phyloP scores from a whole-genome alignment of 2,113 vertebrate genomes.

The Emydura subglobosa region DNA sequence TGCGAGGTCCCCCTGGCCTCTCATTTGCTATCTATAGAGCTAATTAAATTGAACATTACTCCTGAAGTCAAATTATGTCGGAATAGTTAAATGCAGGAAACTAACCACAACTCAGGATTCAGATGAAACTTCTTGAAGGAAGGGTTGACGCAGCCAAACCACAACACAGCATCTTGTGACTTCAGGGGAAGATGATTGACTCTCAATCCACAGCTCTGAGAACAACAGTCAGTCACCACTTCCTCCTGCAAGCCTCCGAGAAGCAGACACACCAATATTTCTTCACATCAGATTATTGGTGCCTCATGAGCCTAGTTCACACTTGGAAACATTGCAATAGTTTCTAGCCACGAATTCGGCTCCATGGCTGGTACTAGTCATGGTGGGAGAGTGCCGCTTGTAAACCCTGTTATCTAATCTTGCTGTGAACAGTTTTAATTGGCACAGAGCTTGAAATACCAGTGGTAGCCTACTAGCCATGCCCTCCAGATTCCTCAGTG shows the following conservation, averaged over 20 bases:
- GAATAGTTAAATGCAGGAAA: background rate
- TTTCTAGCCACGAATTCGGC: background rate
- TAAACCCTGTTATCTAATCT: background rate
- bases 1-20: background rate
- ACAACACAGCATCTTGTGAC: constrained; percentile 38
- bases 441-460: background rate
- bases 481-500: background rate
- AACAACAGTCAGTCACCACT: background rate
- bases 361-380: background rate
- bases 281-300: background rate
- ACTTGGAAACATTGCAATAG: background rate
- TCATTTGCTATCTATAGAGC: background rate
- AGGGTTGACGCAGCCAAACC: background rate
- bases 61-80: background rate
- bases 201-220: constrained; percentile 15
- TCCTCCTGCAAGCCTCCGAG: background rate
- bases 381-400: background rate
- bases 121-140: background rate
- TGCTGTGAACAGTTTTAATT: background rate
- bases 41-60: background rate
- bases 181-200: constrained; percentile 27
- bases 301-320: background rate
- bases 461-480: rapidly evolving
- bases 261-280: rapidly evolving
- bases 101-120: background rate